Evolutionary conservation across 2,888 invertebrate species (phyloP).

Genomic region (Oasisia sp.): DNA sequence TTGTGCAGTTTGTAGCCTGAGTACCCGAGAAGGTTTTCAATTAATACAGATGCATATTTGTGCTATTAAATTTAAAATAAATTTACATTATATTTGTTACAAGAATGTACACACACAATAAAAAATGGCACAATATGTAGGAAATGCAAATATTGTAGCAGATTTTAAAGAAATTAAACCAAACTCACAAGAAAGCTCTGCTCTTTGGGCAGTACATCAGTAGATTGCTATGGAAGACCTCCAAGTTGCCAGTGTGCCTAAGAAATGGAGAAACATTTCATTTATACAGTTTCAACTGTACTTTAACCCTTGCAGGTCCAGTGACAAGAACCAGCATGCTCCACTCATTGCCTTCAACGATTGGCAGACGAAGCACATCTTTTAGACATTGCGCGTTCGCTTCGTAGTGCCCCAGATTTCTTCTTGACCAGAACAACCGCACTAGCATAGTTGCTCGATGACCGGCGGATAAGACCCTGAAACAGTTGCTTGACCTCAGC

Average conservation of each 20-base stretch:
- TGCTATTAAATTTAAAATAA: neutral
- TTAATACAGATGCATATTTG: no score
- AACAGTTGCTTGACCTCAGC: neutral
- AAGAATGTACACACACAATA: no score
- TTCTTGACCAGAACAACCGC: neutral
- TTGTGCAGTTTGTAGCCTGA: neutral
- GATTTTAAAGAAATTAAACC: no score
- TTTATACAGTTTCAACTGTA: no score
- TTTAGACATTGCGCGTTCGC: no score
- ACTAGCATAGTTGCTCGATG: neutral
- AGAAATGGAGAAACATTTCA: neutral
- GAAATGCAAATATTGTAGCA: no score
- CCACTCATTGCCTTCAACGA: no score
- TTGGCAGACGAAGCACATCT: no score
- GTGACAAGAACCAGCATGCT: no score
- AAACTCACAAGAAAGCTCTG: conserved; percentile 8
- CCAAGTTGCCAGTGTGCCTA: conserved; percentile 23
- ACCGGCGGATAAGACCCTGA: neutral
- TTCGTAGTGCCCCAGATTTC: neutral
- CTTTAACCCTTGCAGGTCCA: no score
- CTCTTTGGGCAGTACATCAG: conserved; percentile 25
- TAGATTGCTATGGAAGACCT: conserved; percentile 24
- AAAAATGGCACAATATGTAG: no score
- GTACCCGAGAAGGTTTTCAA: neutral
- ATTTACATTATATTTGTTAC: no score